Percentiles rank a stretch among this genome's conserved stretches.
Conservation (phyloP, 2,113 vertebrate genomes). For the Struthio camelus region DNA sequence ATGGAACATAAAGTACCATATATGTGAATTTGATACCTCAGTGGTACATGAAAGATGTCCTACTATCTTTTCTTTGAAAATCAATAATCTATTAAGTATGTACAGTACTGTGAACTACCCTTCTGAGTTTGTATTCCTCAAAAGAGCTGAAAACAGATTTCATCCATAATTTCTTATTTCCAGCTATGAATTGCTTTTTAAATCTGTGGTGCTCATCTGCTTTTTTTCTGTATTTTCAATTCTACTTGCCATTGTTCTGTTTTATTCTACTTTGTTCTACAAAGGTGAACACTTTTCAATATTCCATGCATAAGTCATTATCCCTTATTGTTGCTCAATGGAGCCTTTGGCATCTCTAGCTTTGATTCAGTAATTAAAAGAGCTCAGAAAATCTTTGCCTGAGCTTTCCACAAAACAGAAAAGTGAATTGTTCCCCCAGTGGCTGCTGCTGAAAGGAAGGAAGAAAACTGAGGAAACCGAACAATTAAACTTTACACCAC, state of each 20-base stretch:
- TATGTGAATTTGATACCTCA: not conserved
- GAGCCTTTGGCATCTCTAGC: slow-evolving; percentile 22
- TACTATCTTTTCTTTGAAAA: slow-evolving; percentile 5
- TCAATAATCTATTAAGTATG: slow-evolving; percentile 48
- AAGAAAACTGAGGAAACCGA: slow-evolving; percentile 46
- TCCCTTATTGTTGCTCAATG: slow-evolving; percentile 37
- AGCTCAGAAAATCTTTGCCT: slow-evolving; percentile 37
- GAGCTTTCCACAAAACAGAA: slow-evolving; percentile 16
- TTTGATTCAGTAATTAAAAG: slow-evolving; percentile 59
- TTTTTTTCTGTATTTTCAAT: slow-evolving; percentile 32
- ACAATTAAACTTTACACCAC: slow-evolving; percentile 53
- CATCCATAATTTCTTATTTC: slow-evolving; percentile 30
- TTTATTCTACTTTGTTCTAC: slow-evolving; percentile 46
- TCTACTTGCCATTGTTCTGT: slow-evolving; percentile 9
- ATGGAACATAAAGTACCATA: not conserved
- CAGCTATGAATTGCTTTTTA: slow-evolving; percentile 28
- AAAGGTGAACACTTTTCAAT: slow-evolving; percentile 41
- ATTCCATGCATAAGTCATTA: slow-evolving; percentile 47
- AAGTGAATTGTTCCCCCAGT: slow-evolving; percentile 40
- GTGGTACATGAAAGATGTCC: not conserved
- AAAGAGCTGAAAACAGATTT: slow-evolving; percentile 30
- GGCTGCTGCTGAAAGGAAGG: slow-evolving; percentile 27
- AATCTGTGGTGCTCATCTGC: not conserved
- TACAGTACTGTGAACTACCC: not conserved
- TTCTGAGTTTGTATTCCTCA: not conserved